Base-by-base conservation (phyloP, 2,113 vertebrate genomes). In the Urocolius indicus region DNA sequence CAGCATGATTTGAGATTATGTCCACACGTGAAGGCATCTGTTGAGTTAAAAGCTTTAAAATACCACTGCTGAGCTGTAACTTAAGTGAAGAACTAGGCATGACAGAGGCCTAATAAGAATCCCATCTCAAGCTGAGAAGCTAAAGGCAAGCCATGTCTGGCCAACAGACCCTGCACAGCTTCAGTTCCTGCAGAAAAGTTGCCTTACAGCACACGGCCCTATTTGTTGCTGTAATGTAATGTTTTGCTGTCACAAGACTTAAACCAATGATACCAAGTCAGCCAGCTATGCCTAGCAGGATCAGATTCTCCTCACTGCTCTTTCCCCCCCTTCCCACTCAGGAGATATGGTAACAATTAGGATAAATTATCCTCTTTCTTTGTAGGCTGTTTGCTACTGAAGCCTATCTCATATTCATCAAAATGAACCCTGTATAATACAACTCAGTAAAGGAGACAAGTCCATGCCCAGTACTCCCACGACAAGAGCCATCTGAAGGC, bases 31-130 rank as follows among this genome's bases (percentile, higher is more conserved):
- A 88, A 38, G 90, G 73, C 72, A 74, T 90, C 82, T 94, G 85
- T 85, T 80, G 71, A 87, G 27, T 85, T 96, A 91, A 96, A 85
- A n/a, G 66, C 58, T 93, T 79, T 85, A 88, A 90, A 94, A 83
- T 54, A 80, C 30, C 1, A 3, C 78, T 83, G 41, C 74, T 81
- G 66, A 85, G 72, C 78, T 95, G 82, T 85, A 94, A 85, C 82
- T 93, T 89, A 93, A 89, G n/a, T 76, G 51, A 90, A 85, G 52
- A 93, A 69, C 49, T 61, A 43, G 30, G 36, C 21, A 55, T 66
- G 67, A 54, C 43, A 83, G 74, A 76, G 54, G 71, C 54, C 91
- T 89, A 84, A 87, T 95, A 73, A 84, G 81, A 94, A 84, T 88
- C 52, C 51, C 61, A 34, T 49, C 52, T 89, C 84, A 87, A 93